Base-by-base conservation (phyloP, 2,888 invertebrate genomes). In the Spodoptera littoralis region DNA sequence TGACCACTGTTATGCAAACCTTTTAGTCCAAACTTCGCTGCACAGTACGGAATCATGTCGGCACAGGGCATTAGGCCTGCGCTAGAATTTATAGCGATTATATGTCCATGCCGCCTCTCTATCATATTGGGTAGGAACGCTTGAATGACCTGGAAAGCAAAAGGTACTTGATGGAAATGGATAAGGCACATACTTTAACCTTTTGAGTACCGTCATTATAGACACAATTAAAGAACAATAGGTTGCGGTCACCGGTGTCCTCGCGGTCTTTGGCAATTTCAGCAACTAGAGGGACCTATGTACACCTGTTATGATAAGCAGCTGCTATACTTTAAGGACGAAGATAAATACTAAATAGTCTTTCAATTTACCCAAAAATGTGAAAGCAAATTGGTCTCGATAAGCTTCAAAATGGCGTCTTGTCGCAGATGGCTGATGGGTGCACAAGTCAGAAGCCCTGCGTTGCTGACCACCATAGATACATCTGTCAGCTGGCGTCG, bases 51-150 rank as follows among this genome's bases (percentile, higher is more conserved):
- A 48, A 88, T 87, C 92, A 92, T 92, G 45, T 93, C 91, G 0
- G 92, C 85, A 45, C 83, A 88, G 0, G 94, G 92, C 87, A 92
- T 86, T 24, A 94, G 80, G 0, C 93, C 94, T 6, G 91, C 90
- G 60, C 90, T 92, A 0, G 94, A 94, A 80, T 94, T 94, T 63
- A 94, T 92, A 0, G 94, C 93, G 0, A 94, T 84, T 4, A 94
- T 93, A 73, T 94, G 94, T 0, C 94, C 94, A 49, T 86, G 88
- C 11, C 92, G 84, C 56, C 89, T 87, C 61, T 94, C 93, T n/a
- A 94, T 89, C 94, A 94, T 94, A 57, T 81, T 86, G 5, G 94
- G 94, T 13, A 94, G 79, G 64, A 94, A 94, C 0, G 94, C 92
- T 85, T 94, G 92, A 53, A 94, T 92, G 55, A 93, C 81, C 94